Base-by-base conservation (phyloP, 2,113 vertebrate species). In the Sapajus apella region DNA sequence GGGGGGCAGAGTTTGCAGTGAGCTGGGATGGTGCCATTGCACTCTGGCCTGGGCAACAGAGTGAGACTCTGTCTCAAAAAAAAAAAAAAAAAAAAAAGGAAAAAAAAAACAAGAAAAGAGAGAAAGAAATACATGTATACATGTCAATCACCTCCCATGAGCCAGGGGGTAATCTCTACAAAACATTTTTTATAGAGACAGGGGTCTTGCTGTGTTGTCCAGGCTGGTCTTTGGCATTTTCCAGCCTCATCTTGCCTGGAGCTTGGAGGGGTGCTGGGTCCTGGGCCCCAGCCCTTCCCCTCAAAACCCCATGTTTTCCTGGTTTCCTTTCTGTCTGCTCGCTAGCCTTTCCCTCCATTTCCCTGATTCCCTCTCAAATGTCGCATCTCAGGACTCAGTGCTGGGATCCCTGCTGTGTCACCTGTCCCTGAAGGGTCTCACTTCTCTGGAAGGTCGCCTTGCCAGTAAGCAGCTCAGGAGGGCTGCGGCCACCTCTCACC, bases 91-190 rank as follows among this genome's bases (percentile, higher is more conserved):
- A 1, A 56, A n/a, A n/a, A n/a, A n/a, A n/a, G n/a, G n/a, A 8
- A 21, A 2, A 21, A 21, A 6, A 6, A 8, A 8, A 56, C 37
- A 64, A 64, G 27, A 64, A 30, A 27, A 64, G 25, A 61, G 25
- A 25, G 25, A 61, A 61, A 61, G 23, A 64, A 12, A 37, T 37
- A 37, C 37, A 37, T 37, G 37, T 37, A 64, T 30, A 64, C 2
- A 13, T 32, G 25, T 5, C 0, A 2, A 40, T 20, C 17, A 1
- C 3, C 30, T 27, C 47, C 13, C 5, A 16, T 4, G 58, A 52
- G 23, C 73, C 23, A 12, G 2, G 6, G 58, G 0, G 5, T 64
- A 27, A 30, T 14, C 12, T 13, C 61, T 64, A 64, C 61, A 64
- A 64, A 64, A 64, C 2, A 6, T 30, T 14, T 30, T 64, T 64